Evolutionary conservation across 2,797 vertebrate species (phyloP).

Genomic region (Allobates femoralis): DNA sequence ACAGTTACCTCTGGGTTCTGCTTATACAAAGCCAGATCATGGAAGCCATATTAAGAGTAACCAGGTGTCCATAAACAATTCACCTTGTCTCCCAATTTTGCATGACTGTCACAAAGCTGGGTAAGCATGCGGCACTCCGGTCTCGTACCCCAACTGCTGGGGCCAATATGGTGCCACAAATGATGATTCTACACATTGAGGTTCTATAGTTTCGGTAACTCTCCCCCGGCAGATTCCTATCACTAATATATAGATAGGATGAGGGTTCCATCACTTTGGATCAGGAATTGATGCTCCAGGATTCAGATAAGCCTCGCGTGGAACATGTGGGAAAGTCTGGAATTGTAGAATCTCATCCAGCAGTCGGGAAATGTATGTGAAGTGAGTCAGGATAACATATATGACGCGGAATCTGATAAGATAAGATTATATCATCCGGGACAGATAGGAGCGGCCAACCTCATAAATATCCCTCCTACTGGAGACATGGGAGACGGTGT

Average conservation of each 20-base stretch:
- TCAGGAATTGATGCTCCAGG: not conserved
- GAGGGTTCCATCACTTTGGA: not conserved
- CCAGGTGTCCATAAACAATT: no score
- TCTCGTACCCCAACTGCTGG: no score
- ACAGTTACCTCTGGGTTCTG: no score
- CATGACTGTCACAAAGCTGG: no score
- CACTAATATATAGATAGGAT: no score
- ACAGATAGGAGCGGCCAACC: not conserved
- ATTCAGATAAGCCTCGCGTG: not conserved
- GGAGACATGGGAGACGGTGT: not conserved
- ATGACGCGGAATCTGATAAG: conserved; percentile 3
- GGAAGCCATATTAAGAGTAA: no score
- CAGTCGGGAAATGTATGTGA: conserved; percentile 8
- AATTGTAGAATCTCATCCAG: not conserved
- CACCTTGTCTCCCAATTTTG: no score
- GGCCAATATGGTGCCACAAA: no score
- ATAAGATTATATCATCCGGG: not conserved
- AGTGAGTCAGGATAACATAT: conserved; percentile 1
- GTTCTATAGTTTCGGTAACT: no score
- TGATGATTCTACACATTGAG: no score
- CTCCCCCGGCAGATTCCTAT: not conserved
- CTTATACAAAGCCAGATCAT: no score
- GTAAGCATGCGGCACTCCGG: no score
- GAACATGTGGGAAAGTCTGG: conserved; percentile 9
- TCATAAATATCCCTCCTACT: not conserved